Conservation (phyloP, 1,140 invertebrate genomes). For the Dufourea novaeangliae region DNA sequence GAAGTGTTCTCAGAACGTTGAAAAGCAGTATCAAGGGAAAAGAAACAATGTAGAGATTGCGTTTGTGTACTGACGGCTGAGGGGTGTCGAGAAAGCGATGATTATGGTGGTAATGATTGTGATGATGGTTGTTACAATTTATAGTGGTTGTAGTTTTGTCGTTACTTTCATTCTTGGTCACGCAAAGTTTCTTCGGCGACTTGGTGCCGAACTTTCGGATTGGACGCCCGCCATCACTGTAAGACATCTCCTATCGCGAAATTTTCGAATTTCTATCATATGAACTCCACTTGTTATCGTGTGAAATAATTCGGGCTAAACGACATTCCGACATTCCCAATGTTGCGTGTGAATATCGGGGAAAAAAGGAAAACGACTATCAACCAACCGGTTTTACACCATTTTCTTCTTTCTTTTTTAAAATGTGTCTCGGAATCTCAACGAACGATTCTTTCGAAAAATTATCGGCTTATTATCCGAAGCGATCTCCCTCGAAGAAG, state of each 20-base stretch:
- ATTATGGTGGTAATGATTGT: constrained; percentile 72
- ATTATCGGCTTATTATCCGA: neutral
- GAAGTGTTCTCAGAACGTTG: constrained; percentile 89
- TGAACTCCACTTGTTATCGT: constrained; percentile 32
- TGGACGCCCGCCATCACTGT: constrained; percentile 81
- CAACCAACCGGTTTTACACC: neutral
- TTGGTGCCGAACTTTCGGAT: constrained; percentile 79
- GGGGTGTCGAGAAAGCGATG: constrained; percentile 74
- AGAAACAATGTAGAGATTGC: constrained; percentile 92
- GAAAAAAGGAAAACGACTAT: neutral
- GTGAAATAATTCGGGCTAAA: constrained; percentile 32
- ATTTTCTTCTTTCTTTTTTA: constrained; percentile 2
- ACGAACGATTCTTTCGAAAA: neutral
- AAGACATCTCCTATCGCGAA: constrained; percentile 78
- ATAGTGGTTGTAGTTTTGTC: constrained; percentile 77
- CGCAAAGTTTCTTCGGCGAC: constrained; percentile 80
- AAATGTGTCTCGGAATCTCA: neutral
- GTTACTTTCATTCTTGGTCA: constrained; percentile 79
- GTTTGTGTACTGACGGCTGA: constrained; percentile 90
- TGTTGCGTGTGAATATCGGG: neutral
- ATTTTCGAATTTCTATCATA: constrained; percentile 37
- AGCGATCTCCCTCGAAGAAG: neutral
- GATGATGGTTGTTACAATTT: constrained; percentile 73
- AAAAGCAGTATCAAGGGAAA: constrained; percentile 92
- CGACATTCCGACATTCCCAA: constrained; percentile 62